phyloP scores from a whole-genome alignment of 2,113 vertebrate species.

The Otus sunia region DNA sequence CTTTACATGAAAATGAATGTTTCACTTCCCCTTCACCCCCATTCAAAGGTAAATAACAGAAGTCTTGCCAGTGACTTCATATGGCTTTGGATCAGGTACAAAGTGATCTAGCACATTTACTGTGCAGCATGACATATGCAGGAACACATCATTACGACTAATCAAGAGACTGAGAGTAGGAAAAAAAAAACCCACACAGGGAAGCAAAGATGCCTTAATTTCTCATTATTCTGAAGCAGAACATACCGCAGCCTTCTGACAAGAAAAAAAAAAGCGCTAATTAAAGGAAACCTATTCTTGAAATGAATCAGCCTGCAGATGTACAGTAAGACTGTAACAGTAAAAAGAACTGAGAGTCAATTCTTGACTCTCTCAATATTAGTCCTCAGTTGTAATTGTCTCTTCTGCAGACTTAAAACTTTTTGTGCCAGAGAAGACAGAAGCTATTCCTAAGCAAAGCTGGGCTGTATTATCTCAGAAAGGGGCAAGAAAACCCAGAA shows the following conservation, averaged over 20 bases:
- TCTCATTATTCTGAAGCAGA: not conserved
- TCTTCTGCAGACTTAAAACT: not conserved
- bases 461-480: not conserved
- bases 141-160: not conserved
- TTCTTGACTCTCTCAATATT: not conserved
- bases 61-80: not conserved
- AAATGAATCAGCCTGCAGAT: not conserved
- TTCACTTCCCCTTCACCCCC: not conserved
- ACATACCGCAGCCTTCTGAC: not conserved
- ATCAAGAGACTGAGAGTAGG: not conserved
- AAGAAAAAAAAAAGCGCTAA: not conserved
- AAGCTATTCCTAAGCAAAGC: not conserved
- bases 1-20: slow-evolving; percentile 35
- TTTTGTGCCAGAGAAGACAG: not conserved
- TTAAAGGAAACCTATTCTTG: not conserved
- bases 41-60: not conserved
- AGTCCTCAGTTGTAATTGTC: not conserved
- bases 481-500: not conserved
- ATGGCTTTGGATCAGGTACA: not conserved
- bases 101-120: not conserved
- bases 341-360: not conserved
- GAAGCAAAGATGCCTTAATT: not conserved
- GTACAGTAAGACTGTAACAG: not conserved
- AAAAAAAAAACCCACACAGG: not conserved
- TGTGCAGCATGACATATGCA: not conserved